Conservation (phyloP, 2,888 invertebrate species). For the Melanchra persicariae region DNA sequence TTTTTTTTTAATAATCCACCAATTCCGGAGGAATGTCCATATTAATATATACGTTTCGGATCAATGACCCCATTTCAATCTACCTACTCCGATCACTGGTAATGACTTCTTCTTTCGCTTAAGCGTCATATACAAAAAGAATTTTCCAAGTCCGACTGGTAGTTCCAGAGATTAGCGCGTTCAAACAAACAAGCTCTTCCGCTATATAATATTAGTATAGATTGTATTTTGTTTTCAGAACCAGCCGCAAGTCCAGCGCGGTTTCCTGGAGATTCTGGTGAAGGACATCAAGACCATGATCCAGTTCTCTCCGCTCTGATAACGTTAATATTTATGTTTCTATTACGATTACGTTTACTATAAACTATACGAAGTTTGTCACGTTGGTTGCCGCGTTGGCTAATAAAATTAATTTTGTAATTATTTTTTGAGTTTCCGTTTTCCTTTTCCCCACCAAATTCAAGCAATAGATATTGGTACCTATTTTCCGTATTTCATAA, state of each 20-base stretch:
- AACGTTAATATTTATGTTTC: slow-evolving; percentile 17
- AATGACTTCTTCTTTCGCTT: too few species aligned
- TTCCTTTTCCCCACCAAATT: not conserved
- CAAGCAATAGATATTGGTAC: not conserved
- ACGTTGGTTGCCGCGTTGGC: slow-evolving; percentile 49
- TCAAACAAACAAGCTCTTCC: too few species aligned
- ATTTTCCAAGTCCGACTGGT: too few species aligned
- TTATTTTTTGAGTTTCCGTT: not conserved
- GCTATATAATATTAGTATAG: too few species aligned
- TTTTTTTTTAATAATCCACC: too few species aligned
- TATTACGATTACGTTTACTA: slow-evolving; percentile 38
- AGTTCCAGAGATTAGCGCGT: too few species aligned
- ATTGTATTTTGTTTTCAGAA: slow-evolving; percentile 82
- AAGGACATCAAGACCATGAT: slow-evolving; percentile 95
- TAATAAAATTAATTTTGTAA: slow-evolving; percentile 65
- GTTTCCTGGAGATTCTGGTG: slow-evolving; percentile 93
- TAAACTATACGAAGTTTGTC: slow-evolving; percentile 42
- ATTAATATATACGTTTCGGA: too few species aligned
- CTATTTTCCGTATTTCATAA: not conserved
- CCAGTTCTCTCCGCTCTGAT: slow-evolving; percentile 93
- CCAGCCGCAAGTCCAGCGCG: slow-evolving; percentile 91
- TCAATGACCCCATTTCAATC: too few species aligned
- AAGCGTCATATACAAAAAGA: too few species aligned
- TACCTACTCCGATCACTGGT: too few species aligned
- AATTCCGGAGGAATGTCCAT: too few species aligned